A percentile compares a stretch with the other conserved stretches of the same genome.
Evolutionary conservation across 2,113 vertebrate genomes (phyloP).

Genomic region (Pachyramphus minor): DNA sequence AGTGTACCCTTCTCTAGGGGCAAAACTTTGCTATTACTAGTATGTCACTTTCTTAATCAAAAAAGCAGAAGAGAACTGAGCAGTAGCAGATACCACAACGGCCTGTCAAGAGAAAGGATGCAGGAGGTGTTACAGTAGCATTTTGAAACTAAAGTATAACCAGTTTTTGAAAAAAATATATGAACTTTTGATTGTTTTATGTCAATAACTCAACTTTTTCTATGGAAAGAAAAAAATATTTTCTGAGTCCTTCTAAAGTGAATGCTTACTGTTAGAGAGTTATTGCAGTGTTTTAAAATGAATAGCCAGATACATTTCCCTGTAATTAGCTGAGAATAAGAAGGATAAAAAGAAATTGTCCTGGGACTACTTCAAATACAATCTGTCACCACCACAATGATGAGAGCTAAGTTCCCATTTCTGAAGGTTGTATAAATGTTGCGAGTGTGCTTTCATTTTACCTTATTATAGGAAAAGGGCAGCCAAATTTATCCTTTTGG

Average conservation of each 20-base stretch:
- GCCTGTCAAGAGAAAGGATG: background rate
- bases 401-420: background rate
- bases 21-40: background rate
- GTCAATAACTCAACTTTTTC: background rate
- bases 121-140: rapidly evolving
- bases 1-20: background rate
- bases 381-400: background rate
- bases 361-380: background rate
- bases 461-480: background rate
- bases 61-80: background rate
- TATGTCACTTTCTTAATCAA: background rate
- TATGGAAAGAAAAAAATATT: background rate
- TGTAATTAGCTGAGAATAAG: background rate
- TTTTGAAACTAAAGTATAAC: background rate
- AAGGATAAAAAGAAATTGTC: background rate
- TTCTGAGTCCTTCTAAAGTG: background rate
- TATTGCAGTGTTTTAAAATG: background rate
- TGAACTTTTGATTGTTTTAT: background rate
- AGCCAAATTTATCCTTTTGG: background rate
- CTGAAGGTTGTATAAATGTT: background rate
- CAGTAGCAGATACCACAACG: background rate
- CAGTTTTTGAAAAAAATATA: background rate
- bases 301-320: background rate
- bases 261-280: background rate
- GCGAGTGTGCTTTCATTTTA: background rate